Evolutionary conservation across 2,888 invertebrate species (phyloP), one percentile per base, ranked within the genome.

Genomic region (Sphaeridia pumilis): DNA sequence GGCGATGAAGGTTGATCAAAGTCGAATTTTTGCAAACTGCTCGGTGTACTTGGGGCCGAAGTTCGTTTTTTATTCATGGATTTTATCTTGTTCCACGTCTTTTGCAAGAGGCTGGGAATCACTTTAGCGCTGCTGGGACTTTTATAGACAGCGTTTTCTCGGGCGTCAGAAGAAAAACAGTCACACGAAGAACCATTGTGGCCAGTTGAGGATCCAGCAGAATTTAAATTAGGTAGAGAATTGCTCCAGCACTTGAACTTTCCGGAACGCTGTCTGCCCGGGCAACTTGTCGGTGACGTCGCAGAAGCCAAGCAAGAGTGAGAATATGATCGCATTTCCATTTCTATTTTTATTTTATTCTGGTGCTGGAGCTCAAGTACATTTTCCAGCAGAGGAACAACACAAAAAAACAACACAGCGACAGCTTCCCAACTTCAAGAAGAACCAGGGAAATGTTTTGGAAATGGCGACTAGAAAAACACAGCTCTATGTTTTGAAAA

Each of bases 11-110:
- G n/a, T n/a, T 53, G 41, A 2, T 58, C 58, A 53, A 60, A 63
- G 21, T 61, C 61, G 52, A 62, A 62, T 17, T 52, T 53, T 28
- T 21, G 34, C 27, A 46, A 45, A 38, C 26, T 55, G 34, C 17
- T 42, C 1, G 62, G 62, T 3, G 62, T 59, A 1, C 54, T 36
- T 7, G 60, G 60, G 7, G 58, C 59, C 2, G 60, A 60, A 12
- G 35, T 5, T 17, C 24, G 24, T 26, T 48, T 44, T 35, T 57
- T 55, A 48, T 58, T 57, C n/a, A 63, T 63, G 2, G 59, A 58
- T 52, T 61, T 63, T 2, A 63, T 60, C 51, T 59, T 59, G 48
- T 63, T 61, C 63, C 63, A 63, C 20, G 63, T 63, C 44, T 63
- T 63, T 31, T 61, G 59, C 4, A 63, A 34, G 1, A 63, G 54